Base-by-base conservation (phyloP, 1,140 invertebrate species). In the Acyrthosiphon pisum region DNA sequence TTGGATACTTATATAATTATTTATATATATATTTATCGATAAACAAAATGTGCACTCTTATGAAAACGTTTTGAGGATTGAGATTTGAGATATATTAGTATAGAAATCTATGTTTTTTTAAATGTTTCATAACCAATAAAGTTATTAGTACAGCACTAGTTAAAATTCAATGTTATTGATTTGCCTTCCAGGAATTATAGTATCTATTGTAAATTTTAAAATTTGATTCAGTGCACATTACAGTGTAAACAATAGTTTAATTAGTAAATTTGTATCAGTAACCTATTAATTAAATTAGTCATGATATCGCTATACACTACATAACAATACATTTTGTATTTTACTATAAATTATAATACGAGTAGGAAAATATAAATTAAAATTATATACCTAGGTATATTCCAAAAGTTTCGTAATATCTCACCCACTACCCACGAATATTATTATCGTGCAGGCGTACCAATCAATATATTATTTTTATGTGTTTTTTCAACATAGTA, bases 191-290 rank as follows among this genome's bases (percentile, higher is more conserved):
- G 30, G 60, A 68, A 68, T n/a, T 68, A 68, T 14, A 60, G 30
- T 60, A 53, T 53, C 60, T 68, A n/a, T 6, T n/a, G 14, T 68
- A 68, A 68, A 68, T 68, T 68, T 0, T 76, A 35, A 68, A 76
- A 76, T 76, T 76, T 76, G 14, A 4, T 76, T 76, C 30, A n/a
- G 14, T 18, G 60, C 14, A 14, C n/a, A 76, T 20, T 76, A 76
- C 30, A 76, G 30, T 76, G 30, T 76, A 76, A 76, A 76, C 30
- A 76, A 76, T 76, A 76, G 60, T 76, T 68, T 76, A 76, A 76
- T 76, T n/a, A 76, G 60, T 76, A 76, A 76, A n/a, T 76, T 4
- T 76, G 60, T 76, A 76, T 76, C 60, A 76, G n/a, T 76, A 68
- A 68, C 26, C 30, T 68, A 76, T n/a, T n/a, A 14, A 76, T 76